Evolutionary conservation across 2,888 invertebrate genomes (phyloP).

Genomic region (Phengaris alcon): DNA sequence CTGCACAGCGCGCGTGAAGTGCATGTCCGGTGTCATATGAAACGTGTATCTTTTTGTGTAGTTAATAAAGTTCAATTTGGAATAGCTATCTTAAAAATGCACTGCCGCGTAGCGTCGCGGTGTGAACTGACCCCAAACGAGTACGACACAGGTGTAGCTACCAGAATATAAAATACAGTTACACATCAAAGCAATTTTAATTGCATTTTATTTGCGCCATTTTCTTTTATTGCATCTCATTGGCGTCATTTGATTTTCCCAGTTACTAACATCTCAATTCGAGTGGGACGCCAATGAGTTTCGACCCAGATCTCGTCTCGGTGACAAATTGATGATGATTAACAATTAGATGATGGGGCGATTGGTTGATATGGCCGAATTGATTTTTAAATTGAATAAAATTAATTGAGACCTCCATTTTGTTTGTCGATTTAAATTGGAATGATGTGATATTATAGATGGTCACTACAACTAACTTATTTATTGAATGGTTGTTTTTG

Average conservation of each 20-base stretch:
- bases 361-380: not conserved
- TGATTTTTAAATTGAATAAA: constrained; percentile 17
- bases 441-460: not conserved
- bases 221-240: constrained; percentile 1
- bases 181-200: not conserved
- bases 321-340: constrained; percentile 15
- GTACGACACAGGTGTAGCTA: too few species aligned
- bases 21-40: too few species aligned
- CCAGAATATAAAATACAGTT: too few species aligned
- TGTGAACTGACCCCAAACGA: too few species aligned
- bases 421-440: not conserved
- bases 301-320: not conserved
- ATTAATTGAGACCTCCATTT: constrained; percentile 7
- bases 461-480: not conserved
- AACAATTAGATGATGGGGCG: not conserved
- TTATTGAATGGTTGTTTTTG: not conserved
- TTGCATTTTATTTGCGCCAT: not conserved
- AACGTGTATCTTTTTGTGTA: too few species aligned
- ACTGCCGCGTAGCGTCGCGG: too few species aligned
- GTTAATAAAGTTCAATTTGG: too few species aligned
- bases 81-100: too few species aligned
- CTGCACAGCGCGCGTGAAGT: too few species aligned
- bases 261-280: constrained; percentile 2
- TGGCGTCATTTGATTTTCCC: not conserved
- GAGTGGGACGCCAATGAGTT: not conserved